Conservation (phyloP, 2,113 vertebrate genomes). For the Cinclus cinclus region DNA sequence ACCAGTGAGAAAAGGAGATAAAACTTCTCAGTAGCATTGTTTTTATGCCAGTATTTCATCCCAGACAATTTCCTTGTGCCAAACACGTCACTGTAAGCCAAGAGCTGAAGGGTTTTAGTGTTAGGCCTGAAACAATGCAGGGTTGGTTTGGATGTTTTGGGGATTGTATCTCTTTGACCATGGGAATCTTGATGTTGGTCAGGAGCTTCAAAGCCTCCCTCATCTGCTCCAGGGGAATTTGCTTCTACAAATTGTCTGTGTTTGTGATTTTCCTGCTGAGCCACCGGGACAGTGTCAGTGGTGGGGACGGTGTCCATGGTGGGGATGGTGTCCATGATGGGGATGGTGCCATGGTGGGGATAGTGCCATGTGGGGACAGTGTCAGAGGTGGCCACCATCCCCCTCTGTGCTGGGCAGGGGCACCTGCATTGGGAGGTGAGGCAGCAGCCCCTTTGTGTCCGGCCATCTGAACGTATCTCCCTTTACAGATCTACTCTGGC, state of each 20-base stretch:
- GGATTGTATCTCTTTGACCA: background rate
- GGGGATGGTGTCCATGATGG: too few species aligned
- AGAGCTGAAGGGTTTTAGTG: background rate
- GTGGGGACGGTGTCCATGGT: too few species aligned
- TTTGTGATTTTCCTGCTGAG: background rate
- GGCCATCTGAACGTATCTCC: background rate
- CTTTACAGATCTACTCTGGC: conserved; percentile 86
- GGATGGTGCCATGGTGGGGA: background rate
- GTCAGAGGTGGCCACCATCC: background rate
- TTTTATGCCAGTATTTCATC: background rate
- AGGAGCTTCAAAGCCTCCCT: background rate
- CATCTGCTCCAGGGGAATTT: background rate
- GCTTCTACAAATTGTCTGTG: background rate
- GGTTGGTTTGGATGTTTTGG: background rate
- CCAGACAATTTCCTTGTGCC: background rate
- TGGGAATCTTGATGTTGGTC: background rate
- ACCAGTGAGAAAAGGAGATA: background rate
- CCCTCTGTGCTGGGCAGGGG: accelerated
- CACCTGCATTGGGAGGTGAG: background rate
- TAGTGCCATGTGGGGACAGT: background rate
- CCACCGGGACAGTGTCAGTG: background rate
- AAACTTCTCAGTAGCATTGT: background rate
- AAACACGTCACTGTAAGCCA: background rate
- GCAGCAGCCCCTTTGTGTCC: background rate
- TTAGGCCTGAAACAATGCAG: background rate